These are phyloP conservation scores for Alectura lathami DNA, from an alignment of 2,113 vertebrate genomes.

Conservation along the genomic window DNA sequence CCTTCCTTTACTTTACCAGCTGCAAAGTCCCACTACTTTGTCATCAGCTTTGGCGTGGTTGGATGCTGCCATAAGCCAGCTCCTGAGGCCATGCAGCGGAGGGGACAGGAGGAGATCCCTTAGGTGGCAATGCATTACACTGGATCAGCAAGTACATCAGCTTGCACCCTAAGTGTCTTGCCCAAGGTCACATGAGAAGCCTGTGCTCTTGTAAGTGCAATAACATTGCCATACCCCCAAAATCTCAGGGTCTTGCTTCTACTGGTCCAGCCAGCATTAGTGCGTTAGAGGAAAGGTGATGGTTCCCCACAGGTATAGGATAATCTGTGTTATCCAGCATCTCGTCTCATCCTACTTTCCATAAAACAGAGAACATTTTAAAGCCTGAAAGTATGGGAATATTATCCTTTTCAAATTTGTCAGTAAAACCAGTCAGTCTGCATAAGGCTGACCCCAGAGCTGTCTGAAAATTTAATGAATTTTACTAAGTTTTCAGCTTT, in stretches of 20 bases:
- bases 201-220: neutral
- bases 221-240: neutral
- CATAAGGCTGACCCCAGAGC: neutral
- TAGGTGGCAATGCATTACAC: fast-evolving
- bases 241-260: neutral
- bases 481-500: neutral
- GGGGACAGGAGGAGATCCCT: neutral
- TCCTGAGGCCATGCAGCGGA: neutral
- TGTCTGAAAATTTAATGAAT: neutral
- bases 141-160: neutral
- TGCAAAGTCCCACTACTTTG: neutral
- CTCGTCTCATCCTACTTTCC: neutral
- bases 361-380: neutral
- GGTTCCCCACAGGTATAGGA: neutral
- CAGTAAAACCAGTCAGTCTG: neutral
- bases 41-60: neutral
- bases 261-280: neutral
- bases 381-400: neutral
- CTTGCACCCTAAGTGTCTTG: neutral
- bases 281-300: neutral
- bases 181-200: neutral
- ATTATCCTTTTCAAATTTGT: neutral
- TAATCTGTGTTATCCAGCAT: neutral
- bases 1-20: neutral
- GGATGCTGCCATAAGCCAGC: neutral